These are phyloP conservation scores for Chloroclysta siterata DNA, from an alignment of 2,888 invertebrate species.

Conservation along the genomic window DNA sequence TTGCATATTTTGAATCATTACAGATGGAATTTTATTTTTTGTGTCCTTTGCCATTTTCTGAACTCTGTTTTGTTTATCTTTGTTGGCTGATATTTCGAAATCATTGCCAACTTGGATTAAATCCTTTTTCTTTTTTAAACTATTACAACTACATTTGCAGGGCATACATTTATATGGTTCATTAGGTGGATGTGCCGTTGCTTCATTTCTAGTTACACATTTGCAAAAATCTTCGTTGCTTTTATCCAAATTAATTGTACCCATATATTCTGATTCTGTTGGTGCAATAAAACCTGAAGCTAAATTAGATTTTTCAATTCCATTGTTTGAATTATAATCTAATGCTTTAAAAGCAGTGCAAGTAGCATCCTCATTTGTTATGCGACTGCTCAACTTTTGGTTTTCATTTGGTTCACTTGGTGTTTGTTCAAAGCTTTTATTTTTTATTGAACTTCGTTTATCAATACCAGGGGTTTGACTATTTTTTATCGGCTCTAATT, in stretches of 20 bases:
- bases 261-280: constrained; percentile 66
- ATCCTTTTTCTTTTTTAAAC: constrained; percentile 20
- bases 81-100: neutral
- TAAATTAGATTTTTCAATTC: constrained; percentile 4
- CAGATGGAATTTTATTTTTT: neutral
- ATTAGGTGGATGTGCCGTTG: constrained; percentile 18
- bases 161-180: constrained; percentile 48
- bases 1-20: constrained; percentile 29
- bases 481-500: neutral
- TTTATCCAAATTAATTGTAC: constrained; percentile 66
- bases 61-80: constrained; percentile 5
- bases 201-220: constrained; percentile 40
- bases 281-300: constrained; percentile 23
- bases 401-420: constrained; percentile 1
- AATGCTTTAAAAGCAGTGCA: constrained; percentile 5
- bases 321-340: constrained; percentile 10
- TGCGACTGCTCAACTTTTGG: neutral
- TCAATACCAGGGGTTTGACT: neutral
- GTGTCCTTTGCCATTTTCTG: constrained; percentile 4
- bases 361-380: neutral
- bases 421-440: constrained; percentile 7
- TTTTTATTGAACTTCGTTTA: constrained; percentile 9
- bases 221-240: constrained; percentile 59
- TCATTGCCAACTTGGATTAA: neutral
- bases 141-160: constrained; percentile 47